A percentile compares a stretch with the other conserved stretches of the same genome.
Conservation (phyloP, 2,797 vertebrate species). For the Dicrostonyx torquatus region DNA sequence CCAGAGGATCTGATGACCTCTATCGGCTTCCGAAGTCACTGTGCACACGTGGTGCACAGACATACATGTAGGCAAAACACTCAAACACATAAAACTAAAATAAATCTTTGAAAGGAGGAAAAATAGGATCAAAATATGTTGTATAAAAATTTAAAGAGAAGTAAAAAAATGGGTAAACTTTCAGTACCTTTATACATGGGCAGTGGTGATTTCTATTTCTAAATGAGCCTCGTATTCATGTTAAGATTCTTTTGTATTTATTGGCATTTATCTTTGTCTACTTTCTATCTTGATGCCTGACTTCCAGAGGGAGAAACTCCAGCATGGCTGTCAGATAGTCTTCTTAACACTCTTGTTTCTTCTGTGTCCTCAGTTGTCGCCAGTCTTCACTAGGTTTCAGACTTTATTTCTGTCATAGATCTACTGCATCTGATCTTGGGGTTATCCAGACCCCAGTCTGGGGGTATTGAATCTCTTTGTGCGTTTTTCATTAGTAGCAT, state of each 20-base stretch:
- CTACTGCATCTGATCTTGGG: constrained; percentile 23
- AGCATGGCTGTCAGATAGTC: not conserved
- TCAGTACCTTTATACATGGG: not conserved
- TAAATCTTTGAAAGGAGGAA: not conserved
- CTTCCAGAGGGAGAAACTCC: constrained; percentile 20
- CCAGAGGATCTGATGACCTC: not conserved
- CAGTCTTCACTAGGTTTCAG: constrained; percentile 26
- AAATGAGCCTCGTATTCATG: not conserved
- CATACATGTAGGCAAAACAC: not conserved
- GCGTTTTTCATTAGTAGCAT: constrained; percentile 47
- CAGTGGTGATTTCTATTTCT: not conserved
- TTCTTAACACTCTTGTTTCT: constrained; percentile 16
- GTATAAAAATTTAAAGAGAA: not conserved
- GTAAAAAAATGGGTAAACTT: not conserved
- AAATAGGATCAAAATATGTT: not conserved
- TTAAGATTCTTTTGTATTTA: not conserved
- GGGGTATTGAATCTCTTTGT: not conserved
- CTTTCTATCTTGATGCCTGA: constrained; percentile 29
- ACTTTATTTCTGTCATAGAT: constrained; percentile 14
- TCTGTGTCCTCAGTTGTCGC: not conserved
- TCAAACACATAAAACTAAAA: not conserved
- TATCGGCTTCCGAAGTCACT: not conserved
- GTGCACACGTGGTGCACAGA: not conserved
- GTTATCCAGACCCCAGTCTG: not conserved
- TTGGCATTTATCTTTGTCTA: not conserved